Evolutionary conservation across 2,113 vertebrate genomes (phyloP).

Genomic region (Apeltes quadracus): DNA sequence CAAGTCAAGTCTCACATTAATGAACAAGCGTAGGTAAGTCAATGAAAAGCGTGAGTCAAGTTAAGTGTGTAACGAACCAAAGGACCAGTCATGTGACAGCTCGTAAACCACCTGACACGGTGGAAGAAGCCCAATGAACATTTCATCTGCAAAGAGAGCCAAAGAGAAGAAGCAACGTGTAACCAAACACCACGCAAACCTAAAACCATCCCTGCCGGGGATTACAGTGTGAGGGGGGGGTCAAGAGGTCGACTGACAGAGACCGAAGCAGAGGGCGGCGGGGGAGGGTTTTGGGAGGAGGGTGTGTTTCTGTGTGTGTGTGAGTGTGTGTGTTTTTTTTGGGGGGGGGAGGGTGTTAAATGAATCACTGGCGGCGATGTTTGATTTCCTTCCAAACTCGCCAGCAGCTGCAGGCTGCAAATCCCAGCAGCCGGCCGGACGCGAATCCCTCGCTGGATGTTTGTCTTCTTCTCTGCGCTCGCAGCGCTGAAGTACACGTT

Average conservation of each 20-base stretch:
- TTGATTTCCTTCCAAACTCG: conserved; percentile 58
- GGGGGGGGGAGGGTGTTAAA: conserved; percentile 30
- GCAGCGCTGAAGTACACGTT: not conserved
- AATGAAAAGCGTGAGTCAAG: no score
- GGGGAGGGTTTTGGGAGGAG: conserved; percentile 23
- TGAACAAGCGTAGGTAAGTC: not conserved
- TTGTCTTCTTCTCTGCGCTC: not conserved
- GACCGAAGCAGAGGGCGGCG: conserved; percentile 9
- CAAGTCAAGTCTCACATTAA: not conserved
- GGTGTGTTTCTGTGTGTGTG: not conserved
- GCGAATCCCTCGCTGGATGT: conserved; percentile 12
- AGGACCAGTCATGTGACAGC: no score
- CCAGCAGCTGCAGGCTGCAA: conserved; percentile 59
- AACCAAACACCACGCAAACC: conserved; percentile 18
- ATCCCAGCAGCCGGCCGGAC: conserved; percentile 12
- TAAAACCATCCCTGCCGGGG: conserved; percentile 23
- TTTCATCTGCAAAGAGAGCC: not conserved
- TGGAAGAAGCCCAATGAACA: not conserved
- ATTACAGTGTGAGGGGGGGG: conserved; percentile 39
- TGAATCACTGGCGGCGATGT: conserved; percentile 45
- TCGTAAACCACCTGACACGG: not conserved
- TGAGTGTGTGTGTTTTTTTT: no score
- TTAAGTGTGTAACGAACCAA: not conserved
- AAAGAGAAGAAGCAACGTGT: conserved; percentile 12
- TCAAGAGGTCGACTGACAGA: conserved; percentile 38